A percentile compares a stretch with the other conserved stretches of the same genome.
Conservation (phyloP, 2,113 vertebrate genomes). For the Anguilla rostrata region DNA sequence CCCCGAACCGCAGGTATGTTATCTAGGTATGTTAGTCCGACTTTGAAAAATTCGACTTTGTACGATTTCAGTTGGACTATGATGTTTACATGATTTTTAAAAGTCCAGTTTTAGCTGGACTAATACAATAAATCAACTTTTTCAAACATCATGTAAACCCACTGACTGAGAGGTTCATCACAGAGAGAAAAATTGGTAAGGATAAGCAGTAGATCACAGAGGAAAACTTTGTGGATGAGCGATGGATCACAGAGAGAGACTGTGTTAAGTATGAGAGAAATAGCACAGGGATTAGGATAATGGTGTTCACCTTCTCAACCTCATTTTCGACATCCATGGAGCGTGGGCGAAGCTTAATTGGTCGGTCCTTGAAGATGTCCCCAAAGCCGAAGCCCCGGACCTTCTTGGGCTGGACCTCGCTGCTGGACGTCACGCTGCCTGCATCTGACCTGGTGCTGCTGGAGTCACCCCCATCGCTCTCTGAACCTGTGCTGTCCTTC, state of each 20-base stretch:
- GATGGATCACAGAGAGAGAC: background rate
- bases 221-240: background rate
- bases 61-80: too few species aligned
- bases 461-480: constrained; percentile 89
- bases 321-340: constrained; percentile 90
- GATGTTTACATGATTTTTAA: too few species aligned
- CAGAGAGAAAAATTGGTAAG: background rate
- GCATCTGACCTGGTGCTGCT: constrained; percentile 84
- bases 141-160: too few species aligned
- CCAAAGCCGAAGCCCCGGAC: constrained; percentile 94
- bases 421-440: constrained; percentile 75
- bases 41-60: too few species aligned
- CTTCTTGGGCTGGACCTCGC: constrained; percentile 93
- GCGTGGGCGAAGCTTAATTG: constrained; percentile 91
- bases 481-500: constrained; percentile 90
- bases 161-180: background rate
- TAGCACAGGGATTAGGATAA: background rate
- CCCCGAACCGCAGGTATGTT: too few species aligned
- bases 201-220: background rate
- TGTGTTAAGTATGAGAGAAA: background rate
- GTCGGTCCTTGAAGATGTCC: constrained; percentile 97
- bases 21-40: too few species aligned
- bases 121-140: too few species aligned
- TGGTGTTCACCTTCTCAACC: constrained; percentile 79
- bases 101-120: too few species aligned